Evolutionary conservation across 2,888 invertebrate genomes (phyloP).

Genomic region (Acronicta leporina): DNA sequence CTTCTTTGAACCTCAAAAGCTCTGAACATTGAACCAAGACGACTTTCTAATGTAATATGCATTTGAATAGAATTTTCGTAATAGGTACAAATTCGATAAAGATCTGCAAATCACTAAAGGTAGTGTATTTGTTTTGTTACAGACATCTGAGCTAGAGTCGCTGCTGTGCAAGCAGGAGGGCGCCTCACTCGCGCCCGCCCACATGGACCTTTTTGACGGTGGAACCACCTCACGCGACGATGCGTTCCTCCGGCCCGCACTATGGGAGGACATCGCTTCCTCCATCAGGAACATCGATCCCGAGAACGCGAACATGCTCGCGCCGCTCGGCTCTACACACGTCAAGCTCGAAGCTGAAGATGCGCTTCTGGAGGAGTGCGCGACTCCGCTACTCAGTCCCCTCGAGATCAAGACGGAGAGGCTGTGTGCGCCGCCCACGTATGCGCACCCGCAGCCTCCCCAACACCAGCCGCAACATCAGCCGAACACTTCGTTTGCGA

Average conservation of each 20-base stretch:
- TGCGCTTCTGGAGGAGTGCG: slow-evolving; percentile 89
- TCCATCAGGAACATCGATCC: slow-evolving; percentile 97
- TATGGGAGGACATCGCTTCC: slow-evolving; percentile 97
- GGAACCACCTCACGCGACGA: slow-evolving; percentile 92
- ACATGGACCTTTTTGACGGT: slow-evolving; percentile 88
- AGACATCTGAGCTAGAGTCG: slow-evolving; percentile 94
- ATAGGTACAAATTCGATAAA: slow-evolving; percentile 41
- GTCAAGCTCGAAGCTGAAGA: slow-evolving; percentile 94
- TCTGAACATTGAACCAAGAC: slow-evolving; percentile 39
- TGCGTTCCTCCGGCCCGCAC: slow-evolving; percentile 95
- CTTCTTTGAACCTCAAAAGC: slow-evolving; percentile 35
- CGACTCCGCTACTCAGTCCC: slow-evolving; percentile 93
- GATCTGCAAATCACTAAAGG: slow-evolving; percentile 42
- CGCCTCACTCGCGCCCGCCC: slow-evolving; percentile 90
- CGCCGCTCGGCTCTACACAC: slow-evolving; percentile 91
- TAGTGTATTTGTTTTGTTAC: slow-evolving; percentile 67
- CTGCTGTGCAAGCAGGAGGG: slow-evolving; percentile 94
- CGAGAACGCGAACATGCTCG: slow-evolving; percentile 96
- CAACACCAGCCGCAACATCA: slow-evolving; percentile 78
- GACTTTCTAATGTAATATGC: slow-evolving; percentile 54
- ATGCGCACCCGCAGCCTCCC: slow-evolving; percentile 74
- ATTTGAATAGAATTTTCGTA: slow-evolving; percentile 61
- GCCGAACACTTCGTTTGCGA: slow-evolving; percentile 76
- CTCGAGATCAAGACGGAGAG: slow-evolving; percentile 95
- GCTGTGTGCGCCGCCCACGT: slow-evolving; percentile 88